Conservation (phyloP, 2,113 vertebrate genomes). For the Etia nguti region DNA sequence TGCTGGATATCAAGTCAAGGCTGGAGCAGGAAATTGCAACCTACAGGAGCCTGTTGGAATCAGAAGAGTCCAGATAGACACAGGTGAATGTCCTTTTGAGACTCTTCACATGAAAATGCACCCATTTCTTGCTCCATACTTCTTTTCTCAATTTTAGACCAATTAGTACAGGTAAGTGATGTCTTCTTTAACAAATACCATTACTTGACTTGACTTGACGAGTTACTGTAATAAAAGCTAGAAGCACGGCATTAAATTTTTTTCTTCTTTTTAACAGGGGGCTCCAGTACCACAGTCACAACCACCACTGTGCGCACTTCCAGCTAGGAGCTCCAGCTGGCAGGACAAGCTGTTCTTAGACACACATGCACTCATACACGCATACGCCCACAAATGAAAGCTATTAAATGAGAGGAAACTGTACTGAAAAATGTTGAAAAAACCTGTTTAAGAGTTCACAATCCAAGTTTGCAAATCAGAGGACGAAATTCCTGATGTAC, state of each 20-base stretch:
- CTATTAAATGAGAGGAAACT: slow-evolving; percentile 31
- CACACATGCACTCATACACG: slow-evolving; percentile 5
- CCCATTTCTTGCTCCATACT: background rate
- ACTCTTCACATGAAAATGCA: background rate
- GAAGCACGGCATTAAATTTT: background rate
- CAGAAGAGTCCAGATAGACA: slow-evolving; percentile 70
- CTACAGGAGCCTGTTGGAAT: slow-evolving; percentile 77
- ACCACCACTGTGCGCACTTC: slow-evolving; percentile 56
- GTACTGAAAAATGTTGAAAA: background rate
- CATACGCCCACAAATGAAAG: slow-evolving; percentile 6
- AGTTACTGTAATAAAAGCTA: background rate
- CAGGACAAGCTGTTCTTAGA: slow-evolving; percentile 52
- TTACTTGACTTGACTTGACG: background rate
- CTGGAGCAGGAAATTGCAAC: slow-evolving; percentile 78
- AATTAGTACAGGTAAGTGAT: slow-evolving; percentile 31
- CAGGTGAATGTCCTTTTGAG: background rate
- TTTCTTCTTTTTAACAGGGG: slow-evolving; percentile 46
- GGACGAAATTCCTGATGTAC: background rate
- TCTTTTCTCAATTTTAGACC: slow-evolving; percentile 38
- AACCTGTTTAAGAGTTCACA: background rate
- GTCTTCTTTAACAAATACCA: background rate
- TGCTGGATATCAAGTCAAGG: slow-evolving; percentile 76
- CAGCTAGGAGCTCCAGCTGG: slow-evolving; percentile 39
- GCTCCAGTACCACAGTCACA: slow-evolving; percentile 50
- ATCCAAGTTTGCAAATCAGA: background rate